Conservation (phyloP, 2,113 vertebrate species). For the Laterallus jamaicensis region DNA sequence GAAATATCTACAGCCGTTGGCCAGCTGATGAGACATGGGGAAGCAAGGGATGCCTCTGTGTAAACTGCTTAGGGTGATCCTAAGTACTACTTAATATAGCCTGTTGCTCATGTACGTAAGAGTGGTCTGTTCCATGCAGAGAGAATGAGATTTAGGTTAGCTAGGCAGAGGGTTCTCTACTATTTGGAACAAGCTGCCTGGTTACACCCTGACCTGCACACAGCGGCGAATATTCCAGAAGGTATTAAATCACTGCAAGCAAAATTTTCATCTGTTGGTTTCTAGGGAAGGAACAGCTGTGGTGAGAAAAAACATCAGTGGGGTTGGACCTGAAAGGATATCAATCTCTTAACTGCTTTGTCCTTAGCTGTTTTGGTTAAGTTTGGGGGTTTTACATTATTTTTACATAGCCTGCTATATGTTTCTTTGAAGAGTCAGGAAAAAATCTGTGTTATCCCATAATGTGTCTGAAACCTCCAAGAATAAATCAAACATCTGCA, state of each 20-base stretch:
- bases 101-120: neutral
- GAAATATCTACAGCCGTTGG: neutral
- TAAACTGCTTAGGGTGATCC: slow-evolving; percentile 40
- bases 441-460: neutral
- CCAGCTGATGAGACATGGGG: neutral
- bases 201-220: neutral
- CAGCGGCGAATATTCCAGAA: neutral
- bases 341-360: neutral
- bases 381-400: too few species aligned
- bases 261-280: neutral
- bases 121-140: neutral
- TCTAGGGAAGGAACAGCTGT: neutral
- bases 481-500: neutral
- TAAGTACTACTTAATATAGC: slow-evolving; percentile 25
- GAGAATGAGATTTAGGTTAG: slow-evolving; percentile 15
- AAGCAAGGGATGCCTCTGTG: neutral
- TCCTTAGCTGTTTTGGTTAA: neutral
- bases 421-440: neutral
- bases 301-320: neutral
- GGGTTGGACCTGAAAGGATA: neutral
- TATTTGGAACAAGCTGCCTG: neutral
- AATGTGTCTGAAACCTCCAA: neutral
- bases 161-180: neutral
- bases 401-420: neutral
- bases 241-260: neutral